These are phyloP conservation scores for Molorchus minor DNA, from an alignment of 2,888 invertebrate genomes.

Conservation along the genomic window DNA sequence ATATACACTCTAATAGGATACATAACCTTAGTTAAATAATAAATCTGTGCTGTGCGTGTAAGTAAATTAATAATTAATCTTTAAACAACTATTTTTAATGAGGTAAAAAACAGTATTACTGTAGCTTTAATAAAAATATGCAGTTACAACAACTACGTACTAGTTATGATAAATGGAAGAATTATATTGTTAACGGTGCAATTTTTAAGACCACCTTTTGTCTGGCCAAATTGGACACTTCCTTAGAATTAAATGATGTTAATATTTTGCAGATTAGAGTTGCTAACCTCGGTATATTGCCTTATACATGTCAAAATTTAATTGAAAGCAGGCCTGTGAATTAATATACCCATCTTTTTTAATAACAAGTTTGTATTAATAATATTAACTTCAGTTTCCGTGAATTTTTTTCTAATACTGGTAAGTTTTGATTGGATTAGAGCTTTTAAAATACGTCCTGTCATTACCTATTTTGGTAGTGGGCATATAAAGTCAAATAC, in stretches of 20 bases:
- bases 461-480: no score
- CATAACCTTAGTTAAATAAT: constrained; percentile 15
- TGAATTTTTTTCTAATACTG: no score
- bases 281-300: not conserved
- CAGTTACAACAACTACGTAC: constrained; percentile 2
- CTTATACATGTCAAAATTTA: no score
- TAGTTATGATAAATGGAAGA: not conserved
- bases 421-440: no score
- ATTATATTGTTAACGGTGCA: not conserved
- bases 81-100: not conserved
- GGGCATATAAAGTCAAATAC: no score
- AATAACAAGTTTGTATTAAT: no score
- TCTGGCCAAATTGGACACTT: not conserved
- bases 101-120: constrained; percentile 1
- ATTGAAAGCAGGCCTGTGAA: no score
- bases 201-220: not conserved
- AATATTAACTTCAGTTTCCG: no score
- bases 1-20: not conserved
- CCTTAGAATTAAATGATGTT: not conserved
- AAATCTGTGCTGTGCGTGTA: constrained; percentile 6
- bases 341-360: no score
- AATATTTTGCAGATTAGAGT: not conserved
- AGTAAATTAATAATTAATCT: not conserved
- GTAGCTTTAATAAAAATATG: not conserved
- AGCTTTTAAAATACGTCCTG: no score